phyloP scores from a whole-genome alignment of 2,888 invertebrate genomes.

The Tortrix viridana region DNA sequence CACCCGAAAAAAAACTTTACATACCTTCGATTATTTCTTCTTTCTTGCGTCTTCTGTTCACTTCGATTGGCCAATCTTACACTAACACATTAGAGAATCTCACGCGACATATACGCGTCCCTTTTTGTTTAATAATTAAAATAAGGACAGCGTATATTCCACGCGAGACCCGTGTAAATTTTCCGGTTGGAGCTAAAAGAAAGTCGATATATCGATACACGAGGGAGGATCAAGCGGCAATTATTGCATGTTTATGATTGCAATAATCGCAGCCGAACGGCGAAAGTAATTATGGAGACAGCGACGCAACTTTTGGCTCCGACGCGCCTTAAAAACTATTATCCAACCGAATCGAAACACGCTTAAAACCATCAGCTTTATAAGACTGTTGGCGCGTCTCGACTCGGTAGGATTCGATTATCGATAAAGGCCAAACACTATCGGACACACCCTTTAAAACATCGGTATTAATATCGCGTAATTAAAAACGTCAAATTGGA shows the following conservation, averaged over 20 bases:
- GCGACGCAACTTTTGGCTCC: constrained; percentile 71
- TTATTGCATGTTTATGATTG: constrained; percentile 71
- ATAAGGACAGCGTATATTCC: constrained; percentile 25
- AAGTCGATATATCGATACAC: constrained; percentile 57
- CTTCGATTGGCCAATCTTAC: constrained; percentile 39
- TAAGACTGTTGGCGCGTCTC: constrained; percentile 46
- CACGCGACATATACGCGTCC: constrained; percentile 31
- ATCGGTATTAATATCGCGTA: constrained; percentile 61
- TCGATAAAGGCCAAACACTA: constrained; percentile 74
- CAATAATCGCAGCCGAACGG: constrained; percentile 63
- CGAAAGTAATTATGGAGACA: constrained; percentile 72
- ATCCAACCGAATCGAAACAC: constrained; percentile 61
- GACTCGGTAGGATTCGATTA: constrained; percentile 54
- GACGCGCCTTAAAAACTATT: constrained; percentile 65
- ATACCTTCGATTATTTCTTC: constrained; percentile 60
- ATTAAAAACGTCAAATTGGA: constrained; percentile 65
- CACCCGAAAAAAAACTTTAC: constrained; percentile 53
- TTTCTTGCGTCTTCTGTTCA: constrained; percentile 30
- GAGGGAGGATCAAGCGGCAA: constrained; percentile 70
- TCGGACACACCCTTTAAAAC: constrained; percentile 72
- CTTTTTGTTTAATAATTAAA: constrained; percentile 47
- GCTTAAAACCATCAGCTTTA: constrained; percentile 44
- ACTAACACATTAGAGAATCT: constrained; percentile 12
- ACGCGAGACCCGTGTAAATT: constrained; percentile 14
- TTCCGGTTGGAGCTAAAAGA: constrained; percentile 63